Percentiles rank a stretch among this genome's conserved stretches.
Evolutionary conservation across 2,888 invertebrate genomes (phyloP).

Genomic region (Harpalus rubripes): DNA sequence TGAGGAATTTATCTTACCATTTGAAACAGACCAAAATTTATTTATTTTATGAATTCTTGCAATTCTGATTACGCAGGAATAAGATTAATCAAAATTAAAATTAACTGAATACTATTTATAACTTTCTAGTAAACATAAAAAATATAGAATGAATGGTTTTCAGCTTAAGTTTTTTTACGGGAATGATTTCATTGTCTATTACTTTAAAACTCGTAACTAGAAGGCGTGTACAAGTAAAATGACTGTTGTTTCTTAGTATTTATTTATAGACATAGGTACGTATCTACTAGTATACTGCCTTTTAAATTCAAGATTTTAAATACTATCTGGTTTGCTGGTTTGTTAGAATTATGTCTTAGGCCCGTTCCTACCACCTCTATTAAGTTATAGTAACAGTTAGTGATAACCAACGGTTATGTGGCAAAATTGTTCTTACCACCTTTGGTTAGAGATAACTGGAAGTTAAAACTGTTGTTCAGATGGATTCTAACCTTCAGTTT

Average conservation of each 20-base stretch:
- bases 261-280: neutral
- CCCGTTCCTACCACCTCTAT: no score
- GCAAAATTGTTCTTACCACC: no score
- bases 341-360: no score
- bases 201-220: neutral
- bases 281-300: no score
- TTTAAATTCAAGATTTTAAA: no score
- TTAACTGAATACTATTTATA: neutral
- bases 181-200: neutral
- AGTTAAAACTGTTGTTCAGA: no score
- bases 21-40: neutral
- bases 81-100: slow-evolving; percentile 11
- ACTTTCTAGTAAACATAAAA: slow-evolving; percentile 13
- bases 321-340: no score
- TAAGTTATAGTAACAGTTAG: no score
- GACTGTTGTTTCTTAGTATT: neutral
- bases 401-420: no score
- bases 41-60: slow-evolving; percentile 18
- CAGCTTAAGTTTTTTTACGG: neutral
- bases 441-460: no score
- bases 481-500: no score
- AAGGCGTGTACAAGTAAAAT: neutral
- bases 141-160: neutral
- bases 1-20: neutral
- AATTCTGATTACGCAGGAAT: neutral